Evolutionary conservation across 2,888 invertebrate species (phyloP).

Genomic region (Tetranychus truncatus): DNA sequence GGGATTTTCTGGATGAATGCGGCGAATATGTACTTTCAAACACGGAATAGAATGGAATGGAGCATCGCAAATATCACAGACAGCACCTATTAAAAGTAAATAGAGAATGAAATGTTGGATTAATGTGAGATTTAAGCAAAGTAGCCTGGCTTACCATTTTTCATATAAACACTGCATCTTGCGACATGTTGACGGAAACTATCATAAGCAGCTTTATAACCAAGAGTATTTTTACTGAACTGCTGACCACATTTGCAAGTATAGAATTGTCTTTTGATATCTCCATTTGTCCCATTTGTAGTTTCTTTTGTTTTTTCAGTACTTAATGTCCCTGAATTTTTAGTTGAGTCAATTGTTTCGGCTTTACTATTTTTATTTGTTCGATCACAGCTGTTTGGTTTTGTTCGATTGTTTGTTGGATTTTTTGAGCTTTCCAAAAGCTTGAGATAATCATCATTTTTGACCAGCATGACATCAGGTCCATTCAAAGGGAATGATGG

Average conservation of each 20-base stretch:
- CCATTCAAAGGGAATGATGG: not conserved
- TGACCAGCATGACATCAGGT: not conserved
- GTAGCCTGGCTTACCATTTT: not conserved
- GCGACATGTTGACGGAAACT: not conserved
- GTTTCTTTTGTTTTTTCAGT: not conserved
- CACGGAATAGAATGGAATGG: not conserved
- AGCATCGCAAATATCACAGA: not conserved
- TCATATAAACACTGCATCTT: not conserved
- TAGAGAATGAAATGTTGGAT: too few species aligned
- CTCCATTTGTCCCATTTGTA: not conserved
- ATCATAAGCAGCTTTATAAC: not conserved
- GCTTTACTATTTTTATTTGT: not conserved
- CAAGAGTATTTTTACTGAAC: not conserved
- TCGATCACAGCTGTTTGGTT: not conserved
- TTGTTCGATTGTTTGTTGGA: not conserved
- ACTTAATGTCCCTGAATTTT: not conserved
- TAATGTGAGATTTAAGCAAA: not conserved
- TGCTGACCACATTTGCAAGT: not conserved
- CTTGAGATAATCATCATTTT: not conserved
- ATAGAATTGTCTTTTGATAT: not conserved
- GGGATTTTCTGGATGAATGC: not conserved
- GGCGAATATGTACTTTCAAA: not conserved
- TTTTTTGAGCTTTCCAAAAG: not conserved
- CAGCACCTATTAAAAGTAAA: not conserved
- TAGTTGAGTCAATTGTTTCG: not conserved